Evolutionary conservation across 1,140 invertebrate species (phyloP).

Genomic region (Cyclargus thomasi): DNA sequence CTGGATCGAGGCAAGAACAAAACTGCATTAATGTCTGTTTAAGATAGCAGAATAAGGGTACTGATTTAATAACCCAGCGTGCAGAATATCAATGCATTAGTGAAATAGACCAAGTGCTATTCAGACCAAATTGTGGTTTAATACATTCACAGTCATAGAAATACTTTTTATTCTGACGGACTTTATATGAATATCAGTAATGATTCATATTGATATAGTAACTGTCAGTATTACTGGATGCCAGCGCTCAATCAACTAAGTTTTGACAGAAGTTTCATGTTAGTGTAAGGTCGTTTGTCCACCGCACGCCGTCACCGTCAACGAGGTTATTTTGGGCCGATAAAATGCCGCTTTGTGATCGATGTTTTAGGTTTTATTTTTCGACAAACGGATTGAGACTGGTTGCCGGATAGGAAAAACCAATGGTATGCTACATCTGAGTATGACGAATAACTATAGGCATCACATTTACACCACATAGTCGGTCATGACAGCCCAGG

Average conservation of each 20-base stretch:
- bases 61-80: slow-evolving; percentile 61
- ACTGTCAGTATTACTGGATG: not conserved
- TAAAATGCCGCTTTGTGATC: no score
- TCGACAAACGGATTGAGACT: no score
- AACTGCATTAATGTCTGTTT: no score
- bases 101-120: slow-evolving; percentile 49
- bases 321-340: no score
- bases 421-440: no score
- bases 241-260: not conserved
- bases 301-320: no score
- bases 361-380: no score
- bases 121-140: slow-evolving; percentile 30
- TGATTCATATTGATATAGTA: slow-evolving; percentile 12
- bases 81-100: slow-evolving; percentile 66
- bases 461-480: no score
- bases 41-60: not conserved
- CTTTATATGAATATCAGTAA: not conserved
- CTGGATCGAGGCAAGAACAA: no score
- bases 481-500: no score
- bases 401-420: no score
- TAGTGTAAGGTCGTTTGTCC: not conserved
- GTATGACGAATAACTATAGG: no score
- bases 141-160: slow-evolving; percentile 16
- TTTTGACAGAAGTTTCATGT: not conserved
- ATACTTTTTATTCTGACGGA: slow-evolving; percentile 2